Percentiles rank a stretch among this genome's conserved stretches.
Evolutionary conservation across 2,888 invertebrate genomes (phyloP).

Genomic region (Dichetophora obliterata): DNA sequence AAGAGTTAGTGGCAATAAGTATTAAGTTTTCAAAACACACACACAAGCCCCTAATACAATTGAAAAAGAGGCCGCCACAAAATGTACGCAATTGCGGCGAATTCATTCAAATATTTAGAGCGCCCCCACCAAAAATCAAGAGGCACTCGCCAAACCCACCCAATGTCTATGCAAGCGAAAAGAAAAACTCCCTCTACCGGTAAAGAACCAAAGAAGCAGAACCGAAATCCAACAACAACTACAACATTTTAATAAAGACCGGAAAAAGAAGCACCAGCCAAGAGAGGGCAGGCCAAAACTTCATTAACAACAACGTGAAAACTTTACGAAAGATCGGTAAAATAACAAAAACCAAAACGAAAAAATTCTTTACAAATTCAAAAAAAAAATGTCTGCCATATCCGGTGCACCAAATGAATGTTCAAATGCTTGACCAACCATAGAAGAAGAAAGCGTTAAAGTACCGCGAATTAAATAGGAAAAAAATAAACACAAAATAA

Average conservation of each 20-base stretch:
- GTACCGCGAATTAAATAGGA: background rate
- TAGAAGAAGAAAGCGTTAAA: conserved; percentile 23
- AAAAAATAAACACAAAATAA: conserved; percentile 7
- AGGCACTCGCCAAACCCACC: background rate
- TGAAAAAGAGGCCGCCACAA: background rate
- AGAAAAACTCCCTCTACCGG: conserved; percentile 55
- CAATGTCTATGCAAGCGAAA: conserved; percentile 59
- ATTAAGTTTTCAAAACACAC: conserved; percentile 10
- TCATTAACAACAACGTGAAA: conserved; percentile 9
- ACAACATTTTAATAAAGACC: conserved; percentile 29
- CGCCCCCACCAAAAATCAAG: background rate
- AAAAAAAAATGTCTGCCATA: conserved; percentile 45
- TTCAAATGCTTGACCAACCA: conserved; percentile 32
- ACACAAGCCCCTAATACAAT: background rate
- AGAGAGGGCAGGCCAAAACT: background rate
- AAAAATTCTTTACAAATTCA: conserved; percentile 1
- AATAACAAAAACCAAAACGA: background rate
- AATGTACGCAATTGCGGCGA: conserved; percentile 16
- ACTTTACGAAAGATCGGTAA: conserved; percentile 14
- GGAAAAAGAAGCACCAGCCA: conserved; percentile 20
- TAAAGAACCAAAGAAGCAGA: conserved; percentile 52
- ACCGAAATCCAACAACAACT: conserved; percentile 46
- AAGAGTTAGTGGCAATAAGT: conserved; percentile 7
- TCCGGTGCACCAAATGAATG: conserved; percentile 39
- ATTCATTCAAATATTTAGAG: too few species aligned